Evolutionary conservation across 2,113 vertebrate species (phyloP), one percentile per base, ranked within the genome.

Genomic region (Delphinapterus leucas): DNA sequence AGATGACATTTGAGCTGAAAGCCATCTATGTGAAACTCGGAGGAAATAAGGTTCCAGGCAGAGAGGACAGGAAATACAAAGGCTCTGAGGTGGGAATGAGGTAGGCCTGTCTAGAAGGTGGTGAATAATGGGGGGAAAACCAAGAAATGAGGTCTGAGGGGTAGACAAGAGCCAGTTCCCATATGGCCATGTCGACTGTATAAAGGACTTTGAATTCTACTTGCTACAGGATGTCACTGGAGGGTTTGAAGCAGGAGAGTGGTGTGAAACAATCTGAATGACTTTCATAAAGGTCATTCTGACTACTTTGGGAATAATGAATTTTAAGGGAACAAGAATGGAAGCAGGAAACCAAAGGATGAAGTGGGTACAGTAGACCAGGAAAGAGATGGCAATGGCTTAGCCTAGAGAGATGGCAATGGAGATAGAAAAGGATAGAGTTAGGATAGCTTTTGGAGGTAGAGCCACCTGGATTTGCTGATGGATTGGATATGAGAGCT

Each of bases 301-400:
- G 28, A 17, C 49, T 92, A 6, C 73, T 84, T 74, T 84, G 38
- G 23, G 33, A 14, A 73, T 63, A 94, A 90, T 88, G 14, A n/a
- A 82, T 65, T 90, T 82, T 87, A 94, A 89, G 15, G 3, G 49
- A 17, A 4, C 25, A 84, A 70, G 74, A 96, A 90, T 26, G 18
- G 26, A 58, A 87, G 36, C 31, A 70, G 61, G 15, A 63, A 93
- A 49, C 18, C 67, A 91, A 82, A 13, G 10, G 21, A 41, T 23
- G 23, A 86, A 36, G 31, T n/a, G 12, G 11, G 76, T 36, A 6
- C 21, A 15, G 3, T 4, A 33, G 41, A 3, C 10, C 14, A 85
- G 53, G 28, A 41, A 73, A 79, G 28, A 58, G 5, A 7, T 7
- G 23, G 26, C 2, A 5, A 74, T 25, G 8, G 9, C 17, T 95